Conservation (phyloP, 2,113 vertebrate genomes). For the Sturnira hondurensis region DNA sequence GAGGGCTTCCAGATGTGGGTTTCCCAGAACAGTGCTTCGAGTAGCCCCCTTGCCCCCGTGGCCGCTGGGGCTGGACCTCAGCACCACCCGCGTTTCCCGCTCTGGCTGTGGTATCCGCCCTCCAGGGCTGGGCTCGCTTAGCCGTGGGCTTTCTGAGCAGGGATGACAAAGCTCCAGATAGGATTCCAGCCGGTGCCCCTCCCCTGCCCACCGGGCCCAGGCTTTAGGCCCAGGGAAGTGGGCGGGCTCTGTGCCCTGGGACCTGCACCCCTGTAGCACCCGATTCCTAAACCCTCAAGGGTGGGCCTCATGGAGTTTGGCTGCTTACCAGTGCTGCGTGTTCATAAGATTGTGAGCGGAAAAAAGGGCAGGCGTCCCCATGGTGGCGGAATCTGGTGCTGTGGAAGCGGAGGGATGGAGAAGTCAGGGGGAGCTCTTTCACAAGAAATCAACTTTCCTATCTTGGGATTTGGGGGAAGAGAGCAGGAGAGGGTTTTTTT, state of each 20-base stretch:
- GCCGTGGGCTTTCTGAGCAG: not conserved
- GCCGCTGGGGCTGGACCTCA: accelerated
- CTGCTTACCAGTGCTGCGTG: not conserved
- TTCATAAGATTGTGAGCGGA: not conserved
- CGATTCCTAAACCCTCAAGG: constrained; percentile 38
- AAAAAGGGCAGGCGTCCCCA: not conserved
- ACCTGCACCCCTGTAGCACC: not conserved
- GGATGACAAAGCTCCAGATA: not conserved
- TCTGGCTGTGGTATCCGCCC: not conserved
- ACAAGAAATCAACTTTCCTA: constrained; percentile 79
- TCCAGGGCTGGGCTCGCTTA: not conserved
- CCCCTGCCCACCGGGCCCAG: not conserved
- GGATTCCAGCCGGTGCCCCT: not conserved
- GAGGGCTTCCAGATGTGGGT: not conserved
- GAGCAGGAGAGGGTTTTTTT: constrained; percentile 14
- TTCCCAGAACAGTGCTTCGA: accelerated
- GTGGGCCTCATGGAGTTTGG: not conserved
- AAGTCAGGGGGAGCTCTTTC: constrained; percentile 88
- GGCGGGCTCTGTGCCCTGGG: not conserved
- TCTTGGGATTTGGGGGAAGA: constrained; percentile 76
- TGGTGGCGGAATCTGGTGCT: constrained; percentile 50
- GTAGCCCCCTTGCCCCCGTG: not conserved
- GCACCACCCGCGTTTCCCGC: not conserved
- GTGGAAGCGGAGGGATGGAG: constrained; percentile 72
- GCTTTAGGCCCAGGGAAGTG: constrained; percentile 6